Percentiles rank a stretch among this genome's conserved stretches.
Conservation (phyloP, 1,140 invertebrate genomes). For the Caerostris extrusa region DNA sequence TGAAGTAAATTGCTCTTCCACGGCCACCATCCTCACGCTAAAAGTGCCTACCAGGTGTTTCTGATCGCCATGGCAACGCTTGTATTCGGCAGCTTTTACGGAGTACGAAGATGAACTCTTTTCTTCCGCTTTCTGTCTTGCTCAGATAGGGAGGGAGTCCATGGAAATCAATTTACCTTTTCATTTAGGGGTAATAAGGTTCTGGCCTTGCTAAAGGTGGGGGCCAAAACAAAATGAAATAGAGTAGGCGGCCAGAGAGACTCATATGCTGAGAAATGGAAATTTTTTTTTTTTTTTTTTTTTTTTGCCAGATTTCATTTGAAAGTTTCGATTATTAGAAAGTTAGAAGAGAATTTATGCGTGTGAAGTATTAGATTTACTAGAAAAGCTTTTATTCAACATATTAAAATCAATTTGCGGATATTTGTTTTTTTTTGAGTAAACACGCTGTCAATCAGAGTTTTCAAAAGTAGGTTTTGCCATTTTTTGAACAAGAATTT, state of each 20-base stretch:
- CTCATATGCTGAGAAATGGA: not conserved
- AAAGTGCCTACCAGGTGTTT: slow-evolving; percentile 65
- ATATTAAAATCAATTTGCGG: not conserved
- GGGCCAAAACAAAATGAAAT: slow-evolving; percentile 47
- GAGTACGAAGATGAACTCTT: slow-evolving; percentile 48
- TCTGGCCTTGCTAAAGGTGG: slow-evolving; percentile 44
- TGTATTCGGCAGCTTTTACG: slow-evolving; percentile 51
- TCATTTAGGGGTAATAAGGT: slow-evolving; percentile 69
- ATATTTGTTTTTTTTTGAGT: not conserved
- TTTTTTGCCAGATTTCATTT: not conserved
- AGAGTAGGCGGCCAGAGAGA: slow-evolving; percentile 28
- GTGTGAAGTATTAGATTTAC: not conserved
- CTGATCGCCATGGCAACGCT: slow-evolving; percentile 51
- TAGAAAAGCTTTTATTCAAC: not conserved
- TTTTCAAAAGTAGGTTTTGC: not conserved
- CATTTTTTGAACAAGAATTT: no score
- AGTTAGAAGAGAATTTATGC: not conserved
- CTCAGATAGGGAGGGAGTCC: slow-evolving; percentile 51
- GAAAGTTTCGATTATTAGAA: not conserved
- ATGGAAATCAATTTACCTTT: slow-evolving; percentile 74
- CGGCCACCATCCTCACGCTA: slow-evolving; percentile 35
- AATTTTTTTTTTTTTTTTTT: not conserved
- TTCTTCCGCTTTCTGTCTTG: slow-evolving; percentile 42
- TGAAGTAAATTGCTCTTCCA: slow-evolving; percentile 56
- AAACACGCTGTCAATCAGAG: not conserved